Evolutionary conservation across 2,888 invertebrate species (phyloP).

Genomic region (Conistra vaccinii): DNA sequence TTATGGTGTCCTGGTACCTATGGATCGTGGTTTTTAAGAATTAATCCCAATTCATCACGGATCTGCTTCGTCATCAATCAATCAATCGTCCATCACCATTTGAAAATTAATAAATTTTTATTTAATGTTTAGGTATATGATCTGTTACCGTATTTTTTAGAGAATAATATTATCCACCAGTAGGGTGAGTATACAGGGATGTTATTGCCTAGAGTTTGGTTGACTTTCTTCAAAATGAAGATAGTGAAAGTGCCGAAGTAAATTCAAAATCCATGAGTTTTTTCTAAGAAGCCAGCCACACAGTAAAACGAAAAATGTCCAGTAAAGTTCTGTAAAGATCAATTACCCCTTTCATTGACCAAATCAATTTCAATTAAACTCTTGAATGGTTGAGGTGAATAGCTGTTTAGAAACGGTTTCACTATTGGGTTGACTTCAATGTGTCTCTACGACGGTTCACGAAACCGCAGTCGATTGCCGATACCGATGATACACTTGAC

Average conservation of each 20-base stretch:
- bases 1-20: constrained; percentile 41
- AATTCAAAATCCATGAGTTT: not conserved
- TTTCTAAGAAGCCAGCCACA: not conserved
- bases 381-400: constrained; percentile 3
- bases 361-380: constrained; percentile 11
- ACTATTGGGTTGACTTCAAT: constrained; percentile 14
- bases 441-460: constrained; percentile 9
- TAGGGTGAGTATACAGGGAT: not conserved
- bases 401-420: not conserved
- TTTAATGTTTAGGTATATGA: not conserved
- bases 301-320: not conserved
- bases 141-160: not conserved
- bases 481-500: constrained; percentile 17
- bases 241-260: not conserved
- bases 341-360: not conserved
- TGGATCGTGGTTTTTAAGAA: not conserved
- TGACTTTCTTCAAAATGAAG: not conserved
- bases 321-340: constrained; percentile 1
- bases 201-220: not conserved
- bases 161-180: not conserved
- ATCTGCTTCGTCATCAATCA: not conserved
- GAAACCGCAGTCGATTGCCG: constrained; percentile 27
- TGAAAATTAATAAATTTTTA: not conserved
- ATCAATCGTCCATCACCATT: too few species aligned
- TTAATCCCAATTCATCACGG: not conserved